These are phyloP conservation scores for Gavialis gangeticus DNA, from an alignment of 2,113 vertebrate genomes.

Conservation along the genomic window DNA sequence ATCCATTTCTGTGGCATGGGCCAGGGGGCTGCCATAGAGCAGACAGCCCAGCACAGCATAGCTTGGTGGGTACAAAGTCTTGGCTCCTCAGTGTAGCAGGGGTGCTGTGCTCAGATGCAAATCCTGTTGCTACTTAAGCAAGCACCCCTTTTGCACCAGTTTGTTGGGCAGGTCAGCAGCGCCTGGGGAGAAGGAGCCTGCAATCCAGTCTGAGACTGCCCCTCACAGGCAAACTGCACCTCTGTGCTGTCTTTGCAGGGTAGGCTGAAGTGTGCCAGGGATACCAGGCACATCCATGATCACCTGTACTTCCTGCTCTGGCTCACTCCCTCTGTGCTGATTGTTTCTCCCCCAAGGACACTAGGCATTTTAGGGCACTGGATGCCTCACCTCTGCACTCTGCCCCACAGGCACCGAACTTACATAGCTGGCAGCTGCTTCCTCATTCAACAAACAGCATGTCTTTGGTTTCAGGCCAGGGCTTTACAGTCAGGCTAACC, in stretches of 20 bases:
- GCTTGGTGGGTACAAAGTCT: neutral
- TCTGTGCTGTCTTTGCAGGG: neutral
- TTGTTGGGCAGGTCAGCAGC: neutral
- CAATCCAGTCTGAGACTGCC: no score
- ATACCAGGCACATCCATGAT: neutral
- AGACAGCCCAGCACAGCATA: neutral
- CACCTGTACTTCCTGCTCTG: neutral
- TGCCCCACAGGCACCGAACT: no score
- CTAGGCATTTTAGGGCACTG: no score
- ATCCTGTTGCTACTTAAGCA: neutral
- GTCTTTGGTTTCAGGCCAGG: neutral
- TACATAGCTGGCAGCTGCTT: neutral
- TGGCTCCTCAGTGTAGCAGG: neutral
- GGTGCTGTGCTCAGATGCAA: neutral
- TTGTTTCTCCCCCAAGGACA: neutral
- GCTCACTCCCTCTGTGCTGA: neutral
- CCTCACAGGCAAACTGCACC: no score
- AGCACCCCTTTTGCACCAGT: neutral
- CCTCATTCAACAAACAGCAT: neutral
- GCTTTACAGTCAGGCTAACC: neutral
- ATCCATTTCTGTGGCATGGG: neutral
- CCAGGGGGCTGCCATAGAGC: neutral
- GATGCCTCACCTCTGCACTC: no score
- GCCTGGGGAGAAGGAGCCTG: neutral
- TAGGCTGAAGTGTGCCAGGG: neutral